These are phyloP conservation scores for Adineta ricciae DNA, from an alignment of 2,888 invertebrate species.

Conservation along the genomic window DNA sequence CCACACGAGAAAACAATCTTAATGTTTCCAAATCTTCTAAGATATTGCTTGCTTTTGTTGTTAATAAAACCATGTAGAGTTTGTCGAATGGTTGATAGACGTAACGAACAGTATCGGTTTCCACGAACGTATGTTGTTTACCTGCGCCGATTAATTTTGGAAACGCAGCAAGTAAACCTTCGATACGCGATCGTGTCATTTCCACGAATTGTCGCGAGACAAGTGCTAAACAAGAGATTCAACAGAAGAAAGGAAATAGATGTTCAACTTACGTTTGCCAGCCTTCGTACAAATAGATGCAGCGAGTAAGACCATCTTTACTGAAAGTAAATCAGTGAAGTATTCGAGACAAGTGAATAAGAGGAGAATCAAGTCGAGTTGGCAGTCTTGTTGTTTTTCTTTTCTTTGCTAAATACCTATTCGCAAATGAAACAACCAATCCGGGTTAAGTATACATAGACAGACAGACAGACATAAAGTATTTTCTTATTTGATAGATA, in stretches of 20 bases:
- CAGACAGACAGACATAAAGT: neutral
- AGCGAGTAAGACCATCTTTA: slow-evolving; percentile 73
- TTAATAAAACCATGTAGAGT: slow-evolving; percentile 88
- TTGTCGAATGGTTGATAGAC: slow-evolving; percentile 97
- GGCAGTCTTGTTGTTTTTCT: neutral
- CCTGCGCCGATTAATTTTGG: slow-evolving; percentile 82
- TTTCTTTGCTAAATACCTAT: neutral
- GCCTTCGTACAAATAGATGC: slow-evolving; percentile 78
- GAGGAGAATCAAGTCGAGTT: neutral
- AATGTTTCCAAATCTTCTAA: slow-evolving; percentile 94
- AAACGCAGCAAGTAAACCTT: slow-evolving; percentile 91
- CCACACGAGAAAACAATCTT: slow-evolving; percentile 87
- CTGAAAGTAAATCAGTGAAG: no score
- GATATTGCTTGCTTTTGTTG: slow-evolving; percentile 95
- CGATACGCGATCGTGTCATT: slow-evolving; percentile 95
- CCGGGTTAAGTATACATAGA: neutral
- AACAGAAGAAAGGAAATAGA: neutral
- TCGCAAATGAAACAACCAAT: neutral
- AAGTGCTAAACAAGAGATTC: slow-evolving; percentile 59
- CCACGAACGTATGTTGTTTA: slow-evolving; percentile 98
- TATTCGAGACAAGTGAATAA: no score
- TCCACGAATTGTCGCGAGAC: slow-evolving; percentile 97
- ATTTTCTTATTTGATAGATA: neutral
- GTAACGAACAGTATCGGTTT: slow-evolving; percentile 91
- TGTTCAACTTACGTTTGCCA: slow-evolving; percentile 62